These are phyloP conservation scores for Elachura formosa DNA, from an alignment of 2,113 vertebrate species.

Conservation along the genomic window DNA sequence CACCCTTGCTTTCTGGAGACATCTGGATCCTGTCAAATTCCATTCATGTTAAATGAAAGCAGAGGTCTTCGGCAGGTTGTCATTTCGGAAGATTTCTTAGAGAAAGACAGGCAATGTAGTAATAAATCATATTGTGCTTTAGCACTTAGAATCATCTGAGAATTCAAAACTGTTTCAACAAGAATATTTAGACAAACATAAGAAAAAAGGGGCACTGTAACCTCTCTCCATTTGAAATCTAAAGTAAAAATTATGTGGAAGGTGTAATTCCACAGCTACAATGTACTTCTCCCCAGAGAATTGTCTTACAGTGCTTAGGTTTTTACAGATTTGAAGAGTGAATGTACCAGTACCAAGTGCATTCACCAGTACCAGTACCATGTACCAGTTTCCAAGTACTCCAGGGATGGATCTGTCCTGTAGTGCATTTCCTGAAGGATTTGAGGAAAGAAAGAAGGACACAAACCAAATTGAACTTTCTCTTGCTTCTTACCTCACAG, in stretches of 20 bases:
- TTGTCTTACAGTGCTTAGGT: neutral
- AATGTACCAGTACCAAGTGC: too few species aligned
- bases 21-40: neutral
- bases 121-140: neutral
- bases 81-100: neutral
- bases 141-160: neutral
- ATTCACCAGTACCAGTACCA: too few species aligned
- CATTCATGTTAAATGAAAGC: neutral
- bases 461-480: neutral
- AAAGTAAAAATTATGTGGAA: neutral
- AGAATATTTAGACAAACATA: neutral
- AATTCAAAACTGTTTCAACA: neutral
- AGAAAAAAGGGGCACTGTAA: neutral
- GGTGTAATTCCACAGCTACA: neutral
- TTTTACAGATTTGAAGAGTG: neutral
- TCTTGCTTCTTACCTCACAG: neutral
- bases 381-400: fast-evolving
- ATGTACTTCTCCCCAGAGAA: neutral
- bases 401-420: neutral
- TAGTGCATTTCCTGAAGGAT: neutral
- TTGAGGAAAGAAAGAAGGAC: neutral
- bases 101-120: neutral
- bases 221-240: neutral
- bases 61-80: neutral
- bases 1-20: neutral